Evolutionary conservation across 1,140 invertebrate genomes (phyloP).

Genomic region (Leptonema lineaticorne): DNA sequence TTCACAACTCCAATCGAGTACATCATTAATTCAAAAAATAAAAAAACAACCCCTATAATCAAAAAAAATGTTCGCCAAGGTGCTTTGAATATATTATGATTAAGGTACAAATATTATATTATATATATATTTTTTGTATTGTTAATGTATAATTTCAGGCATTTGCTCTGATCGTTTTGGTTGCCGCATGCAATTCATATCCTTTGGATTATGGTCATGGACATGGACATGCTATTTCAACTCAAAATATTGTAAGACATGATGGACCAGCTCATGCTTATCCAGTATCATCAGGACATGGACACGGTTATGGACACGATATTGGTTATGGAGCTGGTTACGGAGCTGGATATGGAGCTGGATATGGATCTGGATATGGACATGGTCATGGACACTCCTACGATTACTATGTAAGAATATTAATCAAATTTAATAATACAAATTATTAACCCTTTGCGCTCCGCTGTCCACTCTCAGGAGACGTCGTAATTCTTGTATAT

Average conservation of each 20-base stretch:
- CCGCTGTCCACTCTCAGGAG: background rate
- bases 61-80: constrained; percentile 21
- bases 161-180: background rate
- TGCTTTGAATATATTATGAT: no score
- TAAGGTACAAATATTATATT: background rate
- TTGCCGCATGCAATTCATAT: background rate
- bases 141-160: no score
- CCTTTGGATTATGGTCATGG: constrained; percentile 12
- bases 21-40: constrained; percentile 1
- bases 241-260: constrained; percentile 23
- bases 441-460: background rate
- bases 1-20: background rate
- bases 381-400: constrained; percentile 10
- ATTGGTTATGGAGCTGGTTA: background rate
- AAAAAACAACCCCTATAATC: constrained; percentile 9
- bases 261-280: constrained; percentile 20
- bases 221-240: constrained; percentile 26
- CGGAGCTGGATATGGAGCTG: constrained; percentile 22
- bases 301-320: constrained; percentile 15
- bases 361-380: constrained; percentile 7
- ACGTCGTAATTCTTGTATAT: no score
- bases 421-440: background rate
- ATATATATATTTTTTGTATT: background rate
- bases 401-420: constrained; percentile 24
- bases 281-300: constrained; percentile 12